Evolutionary conservation across 2,113 vertebrate genomes (phyloP), one percentile per base, ranked within the genome.

Genomic region (Tringa solitaria): DNA sequence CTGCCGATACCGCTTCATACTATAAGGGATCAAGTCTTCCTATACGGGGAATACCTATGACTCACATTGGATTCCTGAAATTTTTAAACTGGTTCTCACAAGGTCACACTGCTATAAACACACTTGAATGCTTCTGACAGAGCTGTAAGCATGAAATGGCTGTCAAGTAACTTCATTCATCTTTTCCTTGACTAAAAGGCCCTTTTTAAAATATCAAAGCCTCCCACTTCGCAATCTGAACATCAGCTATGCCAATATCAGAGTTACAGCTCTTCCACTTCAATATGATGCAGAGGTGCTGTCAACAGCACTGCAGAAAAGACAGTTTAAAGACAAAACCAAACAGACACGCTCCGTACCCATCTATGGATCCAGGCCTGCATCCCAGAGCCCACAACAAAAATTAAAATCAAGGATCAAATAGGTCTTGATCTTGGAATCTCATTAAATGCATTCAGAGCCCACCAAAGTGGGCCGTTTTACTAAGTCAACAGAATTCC

Each of bases 311-410:
- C 19, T 1, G 6, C 19, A 50, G 15, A 18, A 14, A 4, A 30
- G 14, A 3, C 37, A 39, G 28, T 9, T 60, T 10, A 8, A n/a
- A 72, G 45, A 37, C 15, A 46, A 51, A 1, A 20, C 19, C 27
- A 2, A 1, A 15, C 39, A 39, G 64, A 37, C 17, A 48, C 8
- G 6, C 33, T 8, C 30, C 0, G 0, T 3, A 5, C 5, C 59
- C 48, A 46, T 21, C 37, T 27, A 4, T 3, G 5, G 43, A 8
- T 23, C 56, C 39, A 46, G 35, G 4, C 21, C 57, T 69, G 67
- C 60, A 57, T 30, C 79, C 69, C 41, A 20, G 2, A 48, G 6
- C 37, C 75, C 39, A 33, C 17, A 76, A 54, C 0, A 75, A 16
- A 43, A 23, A 13, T 4, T 2, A 60, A 72, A 72, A 33, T 7